These are phyloP conservation scores for Oasisia sp. DNA, from an alignment of 2,888 invertebrate species.

Conservation along the genomic window DNA sequence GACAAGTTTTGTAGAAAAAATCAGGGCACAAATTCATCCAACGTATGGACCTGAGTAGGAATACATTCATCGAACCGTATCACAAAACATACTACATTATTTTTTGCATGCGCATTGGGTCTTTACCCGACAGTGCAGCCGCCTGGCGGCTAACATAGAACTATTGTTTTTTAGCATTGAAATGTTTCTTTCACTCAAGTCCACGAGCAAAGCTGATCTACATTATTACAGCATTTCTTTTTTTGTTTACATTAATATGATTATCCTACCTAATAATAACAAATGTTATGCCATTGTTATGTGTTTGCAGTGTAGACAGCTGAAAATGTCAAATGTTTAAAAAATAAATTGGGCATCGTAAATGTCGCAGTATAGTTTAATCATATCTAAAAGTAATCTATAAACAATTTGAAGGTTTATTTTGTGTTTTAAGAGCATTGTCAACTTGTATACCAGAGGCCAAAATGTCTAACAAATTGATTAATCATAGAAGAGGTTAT, in stretches of 20 bases:
- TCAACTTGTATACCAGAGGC: no score
- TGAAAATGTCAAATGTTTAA: neutral
- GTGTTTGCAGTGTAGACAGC: neutral
- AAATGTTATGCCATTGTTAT: neutral
- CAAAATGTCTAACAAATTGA: no score
- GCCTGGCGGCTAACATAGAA: neutral
- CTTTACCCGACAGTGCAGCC: neutral
- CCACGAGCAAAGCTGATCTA: neutral
- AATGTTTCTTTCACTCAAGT: neutral
- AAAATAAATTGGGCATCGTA: neutral
- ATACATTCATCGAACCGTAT: conserved; percentile 22
- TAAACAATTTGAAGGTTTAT: neutral
- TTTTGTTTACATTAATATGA: neutral
- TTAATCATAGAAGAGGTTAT: no score
- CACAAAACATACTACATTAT: conserved; percentile 18
- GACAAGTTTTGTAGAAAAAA: conserved; percentile 22
- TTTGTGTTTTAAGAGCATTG: no score
- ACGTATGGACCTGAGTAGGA: conserved; percentile 22
- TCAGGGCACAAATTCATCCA: conserved; percentile 18
- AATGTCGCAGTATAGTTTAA: neutral
- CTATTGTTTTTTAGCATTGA: neutral
- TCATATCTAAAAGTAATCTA: neutral
- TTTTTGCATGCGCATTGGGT: neutral
- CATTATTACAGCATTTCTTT: neutral
- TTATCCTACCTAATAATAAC: neutral